phyloP scores from a whole-genome alignment of 2,113 vertebrate species.

The Odontophorus gujanensis region DNA sequence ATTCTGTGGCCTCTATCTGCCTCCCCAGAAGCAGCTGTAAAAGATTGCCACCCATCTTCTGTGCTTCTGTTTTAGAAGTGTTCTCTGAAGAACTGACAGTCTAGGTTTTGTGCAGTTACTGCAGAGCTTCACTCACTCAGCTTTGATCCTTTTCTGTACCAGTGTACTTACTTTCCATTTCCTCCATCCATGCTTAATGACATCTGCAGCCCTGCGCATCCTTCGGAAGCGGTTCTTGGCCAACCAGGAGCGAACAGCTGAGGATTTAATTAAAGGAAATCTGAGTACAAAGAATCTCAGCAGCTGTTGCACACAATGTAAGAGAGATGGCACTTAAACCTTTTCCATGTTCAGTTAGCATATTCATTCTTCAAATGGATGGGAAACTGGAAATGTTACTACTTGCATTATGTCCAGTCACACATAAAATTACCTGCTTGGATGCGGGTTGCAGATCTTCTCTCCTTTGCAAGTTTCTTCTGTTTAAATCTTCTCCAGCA shows the following conservation, averaged over 20 bases:
- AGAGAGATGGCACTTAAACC: background rate
- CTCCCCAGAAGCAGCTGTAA: background rate
- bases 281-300: background rate
- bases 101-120: background rate
- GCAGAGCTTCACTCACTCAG: background rate
- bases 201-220: constrained; percentile 78
- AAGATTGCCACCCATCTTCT: background rate
- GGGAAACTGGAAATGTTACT: background rate
- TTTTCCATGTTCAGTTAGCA: background rate
- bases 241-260: constrained; percentile 90
- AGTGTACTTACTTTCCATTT: constrained; percentile 85
- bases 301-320: background rate
- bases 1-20: background rate
- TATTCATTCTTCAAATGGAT: background rate
- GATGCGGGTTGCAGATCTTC: constrained; percentile 81
- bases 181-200: constrained; percentile 86
- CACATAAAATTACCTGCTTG: constrained; percentile 86
- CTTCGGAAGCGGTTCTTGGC: constrained; percentile 80
- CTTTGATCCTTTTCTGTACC: background rate
- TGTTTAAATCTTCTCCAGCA: constrained; percentile 84
- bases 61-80: background rate
- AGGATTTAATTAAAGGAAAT: background rate
- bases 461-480: constrained; percentile 69
- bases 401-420: background rate
- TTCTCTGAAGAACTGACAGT: background rate